Base-by-base conservation (phyloP, 2,888 invertebrate genomes). In the Bombyx huttoni region DNA sequence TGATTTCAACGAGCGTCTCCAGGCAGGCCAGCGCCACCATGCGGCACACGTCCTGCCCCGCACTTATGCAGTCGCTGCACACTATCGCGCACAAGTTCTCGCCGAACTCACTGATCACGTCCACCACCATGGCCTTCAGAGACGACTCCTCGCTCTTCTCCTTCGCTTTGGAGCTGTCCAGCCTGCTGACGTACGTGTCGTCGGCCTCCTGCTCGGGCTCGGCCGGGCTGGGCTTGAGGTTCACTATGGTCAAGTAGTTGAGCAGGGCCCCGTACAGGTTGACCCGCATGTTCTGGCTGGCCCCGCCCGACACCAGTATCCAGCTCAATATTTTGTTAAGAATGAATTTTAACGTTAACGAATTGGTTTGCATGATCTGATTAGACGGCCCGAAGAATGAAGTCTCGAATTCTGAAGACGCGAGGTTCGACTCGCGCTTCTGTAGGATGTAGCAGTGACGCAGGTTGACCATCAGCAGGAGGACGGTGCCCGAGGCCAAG, bases 11-110 rank as follows among this genome's bases (percentile, higher is more conserved):
- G 48, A 97, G 83, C 48, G 94, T 91, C 70, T 96, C 94, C 52
- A 97, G 85, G 58, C 94, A 94, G 0, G 96, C 92, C 60, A 98
- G 85, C 0, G 97, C 94, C 52, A 96, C 89, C 94, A 97, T 96
- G 79, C 96, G 93, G 67, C 96, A 96, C 10, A 98, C 93, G 62
- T 97, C 96, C 69, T 96, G 96, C 0, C 96, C 85, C 0, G 70
- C 96, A 1, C 95, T 94, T 9, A 95, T 94, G 55, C 95, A 95
- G 78, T 98, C 97, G 52, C 95, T 92, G 61, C 96, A 96, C 51
- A 97, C 92, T 1, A 83, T 74, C 61, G 95, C 93, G 70, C 96
- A 92, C 49, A 97, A 76, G 67, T 93, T 93, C 58, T 95, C 94
- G 0, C 96, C 96, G 62, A 95, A 96, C 6, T 92, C 90, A 13